Conservation (phyloP, 2,113 vertebrate genomes). For the Amblyornis subalaris region DNA sequence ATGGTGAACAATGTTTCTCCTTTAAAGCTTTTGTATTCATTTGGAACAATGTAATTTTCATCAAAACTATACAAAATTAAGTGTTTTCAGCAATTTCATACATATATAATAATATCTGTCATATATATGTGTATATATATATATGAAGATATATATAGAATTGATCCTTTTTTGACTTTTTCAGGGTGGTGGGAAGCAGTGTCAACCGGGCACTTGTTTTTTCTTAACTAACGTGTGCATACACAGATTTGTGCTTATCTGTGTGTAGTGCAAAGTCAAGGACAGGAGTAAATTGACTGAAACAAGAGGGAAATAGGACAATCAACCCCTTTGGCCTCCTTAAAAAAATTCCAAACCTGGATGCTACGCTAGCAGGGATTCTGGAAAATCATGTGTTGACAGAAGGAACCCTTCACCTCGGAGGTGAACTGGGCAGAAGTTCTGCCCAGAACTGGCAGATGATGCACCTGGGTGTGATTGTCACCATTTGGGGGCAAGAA, state of each 20-base stretch:
- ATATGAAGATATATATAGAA: background rate
- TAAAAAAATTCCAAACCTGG: background rate
- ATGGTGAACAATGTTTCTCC: background rate
- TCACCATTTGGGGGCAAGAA: background rate
- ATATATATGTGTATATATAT: background rate
- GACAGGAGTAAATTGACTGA: background rate
- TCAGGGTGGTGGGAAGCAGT: background rate
- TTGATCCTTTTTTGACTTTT: background rate
- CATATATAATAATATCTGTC: background rate
- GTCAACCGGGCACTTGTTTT: background rate
- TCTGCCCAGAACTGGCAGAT: background rate
- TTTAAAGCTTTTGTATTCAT: conserved; percentile 19
- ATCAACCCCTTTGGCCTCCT: background rate
- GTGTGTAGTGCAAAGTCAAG: conserved; percentile 23
- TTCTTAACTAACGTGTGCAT: background rate
- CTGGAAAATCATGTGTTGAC: background rate
- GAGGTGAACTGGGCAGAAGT: background rate
- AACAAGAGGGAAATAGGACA: background rate
- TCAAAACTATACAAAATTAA: background rate
- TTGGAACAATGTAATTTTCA: background rate
- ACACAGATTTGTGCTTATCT: background rate
- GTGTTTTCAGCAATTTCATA: background rate
- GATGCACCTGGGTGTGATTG: background rate
- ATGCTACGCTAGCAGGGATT: background rate
- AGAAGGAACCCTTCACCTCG: background rate